Evolutionary conservation across 2,888 invertebrate genomes (phyloP).

Genomic region (Microctonus aethiopoides): DNA sequence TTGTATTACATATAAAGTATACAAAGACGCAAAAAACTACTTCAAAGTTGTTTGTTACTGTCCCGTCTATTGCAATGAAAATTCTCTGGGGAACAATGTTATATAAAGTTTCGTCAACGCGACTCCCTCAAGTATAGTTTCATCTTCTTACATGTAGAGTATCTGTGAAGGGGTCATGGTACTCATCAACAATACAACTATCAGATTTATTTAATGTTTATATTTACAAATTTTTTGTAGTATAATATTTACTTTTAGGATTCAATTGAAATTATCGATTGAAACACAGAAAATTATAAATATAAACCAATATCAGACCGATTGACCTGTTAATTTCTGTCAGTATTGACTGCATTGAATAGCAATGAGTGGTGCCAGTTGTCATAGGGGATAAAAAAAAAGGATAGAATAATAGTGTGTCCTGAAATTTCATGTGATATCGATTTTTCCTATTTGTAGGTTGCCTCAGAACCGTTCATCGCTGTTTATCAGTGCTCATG

Average conservation of each 20-base stretch:
- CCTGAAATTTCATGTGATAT: conserved; percentile 47
- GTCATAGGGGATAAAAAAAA: neutral
- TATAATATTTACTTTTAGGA: too few relatives aligned
- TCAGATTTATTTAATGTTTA: neutral
- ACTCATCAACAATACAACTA: neutral
- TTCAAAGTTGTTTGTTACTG: neutral
- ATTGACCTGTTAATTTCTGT: too few relatives aligned
- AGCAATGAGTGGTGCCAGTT: neutral
- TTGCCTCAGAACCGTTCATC: conserved; percentile 41
- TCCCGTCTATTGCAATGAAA: neutral
- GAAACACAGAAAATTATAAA: too few relatives aligned
- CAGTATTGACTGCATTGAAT: neutral
- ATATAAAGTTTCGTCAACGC: neutral
- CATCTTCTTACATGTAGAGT: neutral
- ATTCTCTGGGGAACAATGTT: neutral
- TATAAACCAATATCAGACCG: too few relatives aligned
- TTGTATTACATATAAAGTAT: conserved; percentile 16
- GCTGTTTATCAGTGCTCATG: conserved; percentile 40
- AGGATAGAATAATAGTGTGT: conserved; percentile 30
- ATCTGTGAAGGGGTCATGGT: neutral
- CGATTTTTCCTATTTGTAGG: conserved; percentile 46
- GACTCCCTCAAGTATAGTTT: neutral
- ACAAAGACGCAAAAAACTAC: neutral
- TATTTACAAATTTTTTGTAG: neutral
- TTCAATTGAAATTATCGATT: too few relatives aligned